Conservation (phyloP, 1,140 invertebrate species). For the Bombus difficillimus region DNA sequence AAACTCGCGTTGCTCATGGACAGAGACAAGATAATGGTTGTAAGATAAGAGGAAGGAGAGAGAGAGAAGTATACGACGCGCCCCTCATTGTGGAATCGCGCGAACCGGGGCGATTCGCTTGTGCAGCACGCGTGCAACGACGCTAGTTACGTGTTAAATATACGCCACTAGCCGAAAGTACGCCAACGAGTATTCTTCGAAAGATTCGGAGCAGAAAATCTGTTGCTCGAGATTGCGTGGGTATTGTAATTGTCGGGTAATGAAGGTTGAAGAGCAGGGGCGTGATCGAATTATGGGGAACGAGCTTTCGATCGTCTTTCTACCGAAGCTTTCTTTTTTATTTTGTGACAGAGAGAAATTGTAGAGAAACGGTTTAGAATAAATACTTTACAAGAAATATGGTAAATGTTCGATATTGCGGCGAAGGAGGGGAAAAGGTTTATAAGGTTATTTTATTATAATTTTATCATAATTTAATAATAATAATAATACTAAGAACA, state of each 20-base stretch:
- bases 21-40: too few relatives aligned
- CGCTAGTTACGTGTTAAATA: neutral
- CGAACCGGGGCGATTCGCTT: constrained; percentile 13
- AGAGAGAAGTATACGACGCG: constrained; percentile 29
- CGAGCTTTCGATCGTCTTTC: neutral
- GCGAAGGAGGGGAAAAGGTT: too few relatives aligned
- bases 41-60: neutral
- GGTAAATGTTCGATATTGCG: too few relatives aligned
- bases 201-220: constrained; percentile 34
- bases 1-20: constrained; percentile 14
- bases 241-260: neutral
- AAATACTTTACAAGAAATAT: too few relatives aligned
- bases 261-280: too few relatives aligned
- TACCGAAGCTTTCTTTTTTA: neutral
- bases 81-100: constrained; percentile 20
- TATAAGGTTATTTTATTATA: too few relatives aligned
- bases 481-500: too few relatives aligned
- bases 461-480: too few relatives aligned
- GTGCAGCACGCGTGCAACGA: constrained; percentile 1
- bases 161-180: neutral
- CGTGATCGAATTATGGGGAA: neutral
- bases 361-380: too few relatives aligned
- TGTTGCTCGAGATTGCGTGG: neutral
- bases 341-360: too few relatives aligned
- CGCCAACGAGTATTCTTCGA: neutral